phyloP scores from a whole-genome alignment of 2,888 invertebrate species.

The Dasysyrphus tricinctus region DNA sequence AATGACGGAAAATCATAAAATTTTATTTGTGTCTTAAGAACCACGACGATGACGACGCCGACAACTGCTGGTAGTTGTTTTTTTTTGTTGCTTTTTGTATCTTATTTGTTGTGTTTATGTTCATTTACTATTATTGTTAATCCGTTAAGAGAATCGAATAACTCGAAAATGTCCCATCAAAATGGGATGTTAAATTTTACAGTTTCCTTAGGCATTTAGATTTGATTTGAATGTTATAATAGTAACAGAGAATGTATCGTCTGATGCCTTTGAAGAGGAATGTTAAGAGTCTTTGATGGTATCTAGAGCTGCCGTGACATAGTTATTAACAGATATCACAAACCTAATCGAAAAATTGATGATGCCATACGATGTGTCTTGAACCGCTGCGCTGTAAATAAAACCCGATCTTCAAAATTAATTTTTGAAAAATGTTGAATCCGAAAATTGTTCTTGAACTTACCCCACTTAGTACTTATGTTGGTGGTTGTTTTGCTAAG shows the following conservation, averaged over 20 bases:
- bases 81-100: background rate
- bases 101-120: constrained; percentile 35
- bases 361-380: too few relatives aligned
- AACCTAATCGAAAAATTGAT: too few relatives aligned
- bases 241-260: background rate
- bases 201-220: constrained; percentile 64
- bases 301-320: too few relatives aligned
- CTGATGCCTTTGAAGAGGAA: background rate
- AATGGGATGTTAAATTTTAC: constrained; percentile 64
- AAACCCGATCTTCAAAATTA: too few relatives aligned
- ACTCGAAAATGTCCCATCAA: constrained; percentile 36
- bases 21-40: constrained; percentile 79
- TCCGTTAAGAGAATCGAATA: constrained; percentile 69
- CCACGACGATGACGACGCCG: background rate
- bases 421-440: too few relatives aligned
- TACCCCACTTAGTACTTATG: too few relatives aligned
- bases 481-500: too few relatives aligned
- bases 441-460: too few relatives aligned
- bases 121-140: constrained; percentile 61
- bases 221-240: constrained; percentile 30
- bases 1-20: constrained; percentile 81
- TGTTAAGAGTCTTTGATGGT: background rate
- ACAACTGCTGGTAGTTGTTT: background rate
- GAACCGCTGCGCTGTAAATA: too few relatives aligned
- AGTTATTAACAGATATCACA: too few relatives aligned